These are phyloP conservation scores for Oryzias dopingdopingensis DNA, from an alignment of 2,797 vertebrate genomes.

Conservation along the genomic window DNA sequence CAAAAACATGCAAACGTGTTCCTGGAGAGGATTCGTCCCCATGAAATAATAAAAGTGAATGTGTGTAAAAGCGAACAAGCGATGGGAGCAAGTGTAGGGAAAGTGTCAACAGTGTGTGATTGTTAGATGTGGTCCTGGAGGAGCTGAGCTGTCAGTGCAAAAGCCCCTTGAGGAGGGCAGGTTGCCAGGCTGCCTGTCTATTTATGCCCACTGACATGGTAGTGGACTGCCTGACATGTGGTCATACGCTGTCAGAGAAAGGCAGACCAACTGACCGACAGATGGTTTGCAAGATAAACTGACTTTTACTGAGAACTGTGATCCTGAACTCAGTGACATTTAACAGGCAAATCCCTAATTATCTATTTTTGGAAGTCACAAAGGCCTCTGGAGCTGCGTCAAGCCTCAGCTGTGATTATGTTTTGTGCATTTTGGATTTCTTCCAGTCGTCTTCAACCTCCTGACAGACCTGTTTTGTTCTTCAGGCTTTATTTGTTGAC, in stretches of 20 bases:
- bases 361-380: constrained; percentile 11
- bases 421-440: not conserved
- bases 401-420: not conserved
- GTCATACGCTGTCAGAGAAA: constrained; percentile 65
- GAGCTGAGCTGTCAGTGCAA: constrained; percentile 64
- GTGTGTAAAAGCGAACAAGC: constrained; percentile 39
- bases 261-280: constrained; percentile 42
- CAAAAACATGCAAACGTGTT: constrained; percentile 2
- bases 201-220: constrained; percentile 66
- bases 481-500: not conserved
- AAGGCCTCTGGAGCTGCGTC: constrained; percentile 12
- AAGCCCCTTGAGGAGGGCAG: constrained; percentile 55
- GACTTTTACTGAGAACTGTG: constrained; percentile 19
- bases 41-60: constrained; percentile 35
- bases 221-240: constrained; percentile 59
- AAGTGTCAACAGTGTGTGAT: constrained; percentile 67
- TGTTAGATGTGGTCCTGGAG: constrained; percentile 64
- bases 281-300: constrained; percentile 17
- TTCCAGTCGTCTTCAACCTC: not conserved
- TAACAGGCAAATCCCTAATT: constrained; percentile 22
- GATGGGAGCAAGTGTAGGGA: constrained; percentile 31
- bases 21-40: constrained; percentile 10
- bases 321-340: constrained; percentile 21
- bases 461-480: too few relatives aligned
- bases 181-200: constrained; percentile 64